Evolutionary conservation across 2,113 vertebrate genomes (phyloP), one percentile per base, ranked within the genome.

Genomic region (Boleophthalmus pectinirostris): DNA sequence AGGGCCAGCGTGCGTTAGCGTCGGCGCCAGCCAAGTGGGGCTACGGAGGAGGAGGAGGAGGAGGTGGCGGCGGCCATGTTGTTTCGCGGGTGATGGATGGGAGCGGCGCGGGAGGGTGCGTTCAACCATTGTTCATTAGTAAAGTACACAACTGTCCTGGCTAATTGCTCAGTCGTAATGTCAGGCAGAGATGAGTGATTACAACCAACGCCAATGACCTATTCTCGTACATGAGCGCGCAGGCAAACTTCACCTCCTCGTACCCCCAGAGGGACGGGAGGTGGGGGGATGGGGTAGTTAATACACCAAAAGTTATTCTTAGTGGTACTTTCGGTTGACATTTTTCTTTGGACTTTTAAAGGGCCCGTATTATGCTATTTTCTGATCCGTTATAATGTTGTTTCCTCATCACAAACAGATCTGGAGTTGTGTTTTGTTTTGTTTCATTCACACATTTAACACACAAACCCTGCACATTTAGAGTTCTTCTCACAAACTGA

Each of bases 121-220:
- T 87, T 78, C 75, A 80, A 84, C 71, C 79, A 73, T 82, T 85
- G 87, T 85, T 88, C 85, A 87, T 92, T 85, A 85, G 81, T 85
- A 90, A 87, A 81, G 72, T 71, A 87, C 85, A 79, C 80, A 82
- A 86, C 82, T 79, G 80, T 83, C 83, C 79, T 82, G 80, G 72
- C 73, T 87, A 87, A 90, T 89, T 82, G 76, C 83, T 86, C 81
- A 89, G 80, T 78, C 85, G 74, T 84, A 66, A 87, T 84, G 86
- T 87, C 83, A 82, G 79, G 12, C 69, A 45, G 73, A 13, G 74
- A 85, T 83, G 82, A 89, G 61, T 75, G 70, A 87, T 85, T 58
- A 77, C 77, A 21, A 65, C 67, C 70, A 67, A 58, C 46, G 5
- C 83, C 73, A 3, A 81, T 75, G 82, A 82, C 83, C 87, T 78